phyloP scores from a whole-genome alignment of 2,888 invertebrate species.

The Caenorhabditis virilis region DNA sequence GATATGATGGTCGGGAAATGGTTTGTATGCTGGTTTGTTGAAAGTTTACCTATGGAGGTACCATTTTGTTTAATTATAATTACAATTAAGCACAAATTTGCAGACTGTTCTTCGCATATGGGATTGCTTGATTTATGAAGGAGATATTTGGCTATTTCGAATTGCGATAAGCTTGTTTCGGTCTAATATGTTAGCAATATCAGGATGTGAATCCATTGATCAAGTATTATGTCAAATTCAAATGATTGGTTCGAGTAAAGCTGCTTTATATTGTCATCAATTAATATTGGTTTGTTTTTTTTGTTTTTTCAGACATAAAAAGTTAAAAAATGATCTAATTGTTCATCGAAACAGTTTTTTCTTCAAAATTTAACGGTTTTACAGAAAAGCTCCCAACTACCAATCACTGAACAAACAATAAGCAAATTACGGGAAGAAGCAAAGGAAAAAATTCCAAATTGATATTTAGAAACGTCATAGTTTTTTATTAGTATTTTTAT shows the following conservation, averaged over 20 bases:
- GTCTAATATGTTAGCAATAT: slow-evolving; percentile 36
- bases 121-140: slow-evolving; percentile 94
- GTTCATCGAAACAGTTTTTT: not conserved
- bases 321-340: not conserved
- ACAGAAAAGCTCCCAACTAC: slow-evolving; percentile 24
- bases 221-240: slow-evolving; percentile 40
- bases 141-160: slow-evolving; percentile 87
- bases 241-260: slow-evolving; percentile 39
- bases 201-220: slow-evolving; percentile 35
- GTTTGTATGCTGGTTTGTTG: slow-evolving; percentile 54
- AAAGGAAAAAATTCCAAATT: slow-evolving; percentile 14
- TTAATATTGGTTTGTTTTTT: slow-evolving; percentile 31
- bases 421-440: slow-evolving; percentile 17
- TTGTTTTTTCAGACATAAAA: not conserved
- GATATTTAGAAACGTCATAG: not conserved
- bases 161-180: slow-evolving; percentile 74
- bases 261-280: slow-evolving; percentile 49
- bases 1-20: slow-evolving; percentile 51
- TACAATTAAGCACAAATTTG: slow-evolving; percentile 52
- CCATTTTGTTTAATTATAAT: too few relatives aligned
- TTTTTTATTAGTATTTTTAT: too few relatives aligned
- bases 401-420: slow-evolving; percentile 19
- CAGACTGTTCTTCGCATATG: slow-evolving; percentile 89
- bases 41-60: slow-evolving; percentile 54
- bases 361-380: too few relatives aligned